Conservation (phyloP, 2,888 invertebrate genomes). For the Drosophila mimica region DNA sequence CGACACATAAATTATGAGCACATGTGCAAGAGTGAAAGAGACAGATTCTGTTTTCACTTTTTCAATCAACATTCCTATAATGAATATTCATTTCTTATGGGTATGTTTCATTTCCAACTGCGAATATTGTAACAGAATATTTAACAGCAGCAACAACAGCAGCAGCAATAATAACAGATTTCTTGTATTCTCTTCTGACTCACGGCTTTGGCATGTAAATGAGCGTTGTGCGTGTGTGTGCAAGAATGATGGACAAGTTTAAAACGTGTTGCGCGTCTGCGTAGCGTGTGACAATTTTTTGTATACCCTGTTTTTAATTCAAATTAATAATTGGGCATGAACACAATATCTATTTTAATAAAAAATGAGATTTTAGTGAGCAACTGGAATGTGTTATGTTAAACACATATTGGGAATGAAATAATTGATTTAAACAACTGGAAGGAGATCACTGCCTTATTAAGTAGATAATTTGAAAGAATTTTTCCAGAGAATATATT, state of each 20-base stretch:
- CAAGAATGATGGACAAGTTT: constrained; percentile 54
- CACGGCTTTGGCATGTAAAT: constrained; percentile 77
- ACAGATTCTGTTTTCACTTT: constrained; percentile 6
- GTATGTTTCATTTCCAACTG: constrained; percentile 26
- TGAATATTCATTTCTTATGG: constrained; percentile 25
- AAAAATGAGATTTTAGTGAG: not conserved
- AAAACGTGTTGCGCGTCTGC: constrained; percentile 61
- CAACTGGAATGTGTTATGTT: not conserved
- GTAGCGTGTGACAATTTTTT: constrained; percentile 73
- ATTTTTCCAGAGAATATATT: not conserved
- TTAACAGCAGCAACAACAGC: constrained; percentile 4
- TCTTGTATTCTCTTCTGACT: constrained; percentile 61
- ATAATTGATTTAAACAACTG: too few relatives aligned
- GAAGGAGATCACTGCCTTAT: too few relatives aligned
- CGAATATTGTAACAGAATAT: constrained; percentile 53
- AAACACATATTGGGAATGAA: too few relatives aligned
- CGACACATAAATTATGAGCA: constrained; percentile 64
- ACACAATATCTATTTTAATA: not conserved
- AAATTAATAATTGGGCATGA: not conserved
- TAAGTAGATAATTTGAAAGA: too few relatives aligned
- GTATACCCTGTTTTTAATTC: constrained; percentile 37
- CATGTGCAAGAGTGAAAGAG: constrained; percentile 6
- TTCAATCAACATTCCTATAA: constrained; percentile 15
- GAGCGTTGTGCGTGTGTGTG: constrained; percentile 38
- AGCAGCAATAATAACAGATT: constrained; percentile 12